These are phyloP conservation scores for Epizoanthus illoricatus DNA, from an alignment of 92 coral and sea anemone species.

Conservation along the genomic window DNA sequence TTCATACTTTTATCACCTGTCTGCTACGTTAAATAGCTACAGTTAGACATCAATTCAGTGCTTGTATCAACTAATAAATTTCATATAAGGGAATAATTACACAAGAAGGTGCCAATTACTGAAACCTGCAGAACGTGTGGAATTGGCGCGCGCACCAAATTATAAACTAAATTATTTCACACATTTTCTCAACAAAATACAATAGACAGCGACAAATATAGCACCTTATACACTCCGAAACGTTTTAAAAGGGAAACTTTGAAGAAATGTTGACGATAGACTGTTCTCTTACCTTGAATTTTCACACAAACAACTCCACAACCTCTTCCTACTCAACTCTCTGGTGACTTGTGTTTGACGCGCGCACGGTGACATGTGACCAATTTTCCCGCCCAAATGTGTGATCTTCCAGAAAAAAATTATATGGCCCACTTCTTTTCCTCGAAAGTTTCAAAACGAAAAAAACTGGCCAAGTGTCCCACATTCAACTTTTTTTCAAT, in stretches of 20 bases:
- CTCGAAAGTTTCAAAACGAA: no score
- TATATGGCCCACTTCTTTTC: no score
- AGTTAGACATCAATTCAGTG: no score
- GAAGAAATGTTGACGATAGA: not conserved
- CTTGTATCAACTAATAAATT: no score
- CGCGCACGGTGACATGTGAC: constrained; percentile 7
- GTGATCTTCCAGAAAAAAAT: no score
- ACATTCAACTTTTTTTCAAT: no score
- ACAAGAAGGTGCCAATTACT: no score
- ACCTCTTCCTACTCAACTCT: not conserved
- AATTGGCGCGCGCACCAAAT: not conserved
- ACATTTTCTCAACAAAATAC: not conserved
- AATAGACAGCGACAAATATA: not conserved
- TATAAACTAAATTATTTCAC: not conserved
- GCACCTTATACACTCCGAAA: not conserved
- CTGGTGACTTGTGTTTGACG: no score
- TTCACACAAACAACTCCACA: not conserved
- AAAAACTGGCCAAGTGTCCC: no score
- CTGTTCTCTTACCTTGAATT: constrained; percentile 7
- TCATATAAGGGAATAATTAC: no score
- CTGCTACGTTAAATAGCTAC: no score
- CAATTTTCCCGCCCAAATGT: not conserved
- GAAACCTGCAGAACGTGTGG: not conserved
- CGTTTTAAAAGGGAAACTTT: not conserved
- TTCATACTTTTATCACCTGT: no score